Base-by-base conservation (phyloP, 2,113 vertebrate species). In the Spea bombifrons region DNA sequence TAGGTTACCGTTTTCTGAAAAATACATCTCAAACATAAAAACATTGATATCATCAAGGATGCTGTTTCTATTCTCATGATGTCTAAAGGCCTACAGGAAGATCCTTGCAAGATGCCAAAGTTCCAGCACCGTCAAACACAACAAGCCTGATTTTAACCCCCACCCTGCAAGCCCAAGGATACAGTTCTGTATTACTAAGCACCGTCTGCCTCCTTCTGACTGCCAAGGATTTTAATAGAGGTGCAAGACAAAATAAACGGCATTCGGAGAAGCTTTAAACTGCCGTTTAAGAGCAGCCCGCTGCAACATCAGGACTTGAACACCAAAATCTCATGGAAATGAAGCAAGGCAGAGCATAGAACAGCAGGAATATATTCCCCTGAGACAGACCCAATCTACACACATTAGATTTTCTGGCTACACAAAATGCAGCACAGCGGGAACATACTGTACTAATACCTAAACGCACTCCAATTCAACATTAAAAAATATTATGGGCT, bases 221-320 rank as follows among this genome's bases (percentile, higher is more conserved):
- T 80, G 71, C 61, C 77, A 80, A 68, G 64, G 44, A 73, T 67
- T 73, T 59, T 53, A 80, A 73, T 66, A 80, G 71, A 80, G 13
- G 63, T 73, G 50, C 71, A 80, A 73, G 71, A 67, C 69, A 66
- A 61, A 79, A 47, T 57, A 67, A 44, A 15, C 16, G 10, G 45
- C 61, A 43, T 49, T 73, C 44, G 8, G 63, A 73, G 61, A 59
- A 73, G 70, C 59, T 66, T 72, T 50, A 5, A 52, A 55, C 59
- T 43, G 3, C 53, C 76, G 43, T 71, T 64, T 79, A 49, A 61
- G 10, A 66, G 61, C 44, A 46, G 70, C 17, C 49, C 10, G 15
- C 74, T 55, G 74, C 64, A 52, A 49, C 63, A 75, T 66, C 65
- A 76, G 75, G 65, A 69, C 65, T 66, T 55, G 65, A 57, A 65